Evolutionary conservation across 2,113 vertebrate species (phyloP).

Genomic region (Acrocephalus kingi): DNA sequence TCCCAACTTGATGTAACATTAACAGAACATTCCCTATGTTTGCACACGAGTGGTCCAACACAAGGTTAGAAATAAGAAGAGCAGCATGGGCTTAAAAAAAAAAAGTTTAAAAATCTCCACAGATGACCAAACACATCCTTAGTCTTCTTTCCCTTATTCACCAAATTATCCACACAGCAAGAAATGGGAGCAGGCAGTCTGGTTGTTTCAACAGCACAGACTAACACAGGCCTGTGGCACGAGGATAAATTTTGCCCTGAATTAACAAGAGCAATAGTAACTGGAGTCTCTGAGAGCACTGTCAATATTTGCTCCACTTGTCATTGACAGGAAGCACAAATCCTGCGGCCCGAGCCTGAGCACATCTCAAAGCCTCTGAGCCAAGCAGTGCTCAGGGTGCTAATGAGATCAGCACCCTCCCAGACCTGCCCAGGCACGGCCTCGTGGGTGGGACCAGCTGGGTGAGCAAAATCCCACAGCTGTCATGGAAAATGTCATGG

Average conservation of each 20-base stretch:
- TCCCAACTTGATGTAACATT: background rate
- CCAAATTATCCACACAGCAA: background rate
- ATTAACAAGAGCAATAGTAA: slow-evolving; percentile 53
- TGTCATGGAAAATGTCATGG: background rate
- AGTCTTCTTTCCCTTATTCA: background rate
- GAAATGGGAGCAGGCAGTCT: background rate
- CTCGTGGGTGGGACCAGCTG: background rate
- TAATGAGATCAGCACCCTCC: background rate
- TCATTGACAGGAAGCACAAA: slow-evolving; percentile 34
- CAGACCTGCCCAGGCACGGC: background rate
- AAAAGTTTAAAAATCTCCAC: background rate
- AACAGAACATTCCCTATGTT: background rate
- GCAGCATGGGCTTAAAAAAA: background rate
- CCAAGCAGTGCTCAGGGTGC: background rate
- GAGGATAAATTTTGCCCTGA: slow-evolving; percentile 40
- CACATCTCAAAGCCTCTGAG: background rate
- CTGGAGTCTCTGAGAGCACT: slow-evolving; percentile 47
- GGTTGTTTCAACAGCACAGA: background rate
- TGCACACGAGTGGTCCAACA: background rate
- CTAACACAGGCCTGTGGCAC: background rate
- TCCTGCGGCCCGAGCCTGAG: background rate
- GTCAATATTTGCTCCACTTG: slow-evolving; percentile 62
- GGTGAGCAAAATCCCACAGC: background rate
- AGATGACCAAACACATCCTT: background rate
- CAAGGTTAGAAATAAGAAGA: background rate